These are phyloP conservation scores for Glossophaga mutica DNA, from an alignment of 2,797 vertebrate species.

Conservation along the genomic window DNA sequence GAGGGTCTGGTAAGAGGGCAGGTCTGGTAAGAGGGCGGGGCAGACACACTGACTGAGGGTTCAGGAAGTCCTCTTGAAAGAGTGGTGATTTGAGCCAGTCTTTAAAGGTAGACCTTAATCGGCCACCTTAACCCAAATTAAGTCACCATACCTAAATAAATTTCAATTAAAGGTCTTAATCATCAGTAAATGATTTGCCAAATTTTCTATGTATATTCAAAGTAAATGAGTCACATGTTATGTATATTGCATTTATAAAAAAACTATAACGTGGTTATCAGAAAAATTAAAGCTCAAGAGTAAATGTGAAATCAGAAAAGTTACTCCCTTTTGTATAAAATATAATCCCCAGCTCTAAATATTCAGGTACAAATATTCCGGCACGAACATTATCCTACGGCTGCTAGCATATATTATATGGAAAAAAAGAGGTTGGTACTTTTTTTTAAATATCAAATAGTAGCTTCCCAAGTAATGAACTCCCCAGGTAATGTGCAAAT, in stretches of 20 bases:
- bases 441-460: not conserved
- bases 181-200: conserved; percentile 33
- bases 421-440: not conserved
- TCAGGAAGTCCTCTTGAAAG: not conserved
- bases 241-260: not conserved
- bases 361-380: not conserved
- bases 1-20: not conserved
- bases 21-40: not conserved
- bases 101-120: not conserved
- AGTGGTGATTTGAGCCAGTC: not conserved
- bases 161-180: conserved; percentile 73
- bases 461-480: not conserved
- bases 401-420: not conserved
- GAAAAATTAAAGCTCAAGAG: not conserved
- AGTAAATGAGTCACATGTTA: not conserved
- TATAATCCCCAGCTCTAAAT: not conserved
- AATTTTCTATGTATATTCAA: not conserved
- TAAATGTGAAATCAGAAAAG: not conserved
- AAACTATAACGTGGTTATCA: not conserved
- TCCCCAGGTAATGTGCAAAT: not conserved
- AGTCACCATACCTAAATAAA: conserved; percentile 63
- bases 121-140: conserved; percentile 69
- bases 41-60: not conserved
- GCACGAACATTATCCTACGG: not conserved
- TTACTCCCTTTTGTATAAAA: not conserved